These are phyloP conservation scores for Aphis gossypii DNA, from an alignment of 1,140 invertebrate species.

Conservation along the genomic window DNA sequence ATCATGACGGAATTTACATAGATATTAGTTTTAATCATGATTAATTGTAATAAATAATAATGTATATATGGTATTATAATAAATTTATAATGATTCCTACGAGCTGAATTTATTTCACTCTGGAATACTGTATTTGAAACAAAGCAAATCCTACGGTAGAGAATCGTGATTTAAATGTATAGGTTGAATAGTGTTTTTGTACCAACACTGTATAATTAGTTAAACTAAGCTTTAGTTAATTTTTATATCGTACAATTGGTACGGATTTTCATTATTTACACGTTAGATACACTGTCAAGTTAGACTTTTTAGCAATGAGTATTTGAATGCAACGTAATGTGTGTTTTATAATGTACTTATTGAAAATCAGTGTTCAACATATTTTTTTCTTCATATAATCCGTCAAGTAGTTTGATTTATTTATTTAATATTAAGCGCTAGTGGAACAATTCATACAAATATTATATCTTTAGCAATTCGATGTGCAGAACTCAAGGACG, in stretches of 20 bases:
- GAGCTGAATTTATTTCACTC: background rate
- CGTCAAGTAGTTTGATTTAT: conserved; percentile 4
- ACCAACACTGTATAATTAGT: background rate
- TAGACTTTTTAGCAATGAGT: background rate
- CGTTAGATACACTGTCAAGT: background rate
- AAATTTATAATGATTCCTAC: too few relatives aligned
- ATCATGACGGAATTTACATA: too few relatives aligned
- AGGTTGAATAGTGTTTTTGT: background rate
- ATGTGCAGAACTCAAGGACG: background rate
- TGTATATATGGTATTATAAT: too few relatives aligned
- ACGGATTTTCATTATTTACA: background rate
- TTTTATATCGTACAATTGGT: background rate
- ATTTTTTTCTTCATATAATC: background rate
- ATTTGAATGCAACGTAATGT: background rate
- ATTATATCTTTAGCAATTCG: background rate
- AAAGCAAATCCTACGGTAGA: background rate
- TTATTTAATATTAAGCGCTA: background rate
- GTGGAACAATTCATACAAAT: background rate
- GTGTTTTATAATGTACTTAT: background rate
- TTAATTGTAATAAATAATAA: too few relatives aligned
- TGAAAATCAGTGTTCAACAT: background rate
- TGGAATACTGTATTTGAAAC: background rate
- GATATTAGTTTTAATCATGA: too few relatives aligned
- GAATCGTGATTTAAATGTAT: background rate
- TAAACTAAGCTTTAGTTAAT: background rate